Evolutionary conservation across 2,797 vertebrate genomes (phyloP).

Genomic region (Rhincodon typus): DNA sequence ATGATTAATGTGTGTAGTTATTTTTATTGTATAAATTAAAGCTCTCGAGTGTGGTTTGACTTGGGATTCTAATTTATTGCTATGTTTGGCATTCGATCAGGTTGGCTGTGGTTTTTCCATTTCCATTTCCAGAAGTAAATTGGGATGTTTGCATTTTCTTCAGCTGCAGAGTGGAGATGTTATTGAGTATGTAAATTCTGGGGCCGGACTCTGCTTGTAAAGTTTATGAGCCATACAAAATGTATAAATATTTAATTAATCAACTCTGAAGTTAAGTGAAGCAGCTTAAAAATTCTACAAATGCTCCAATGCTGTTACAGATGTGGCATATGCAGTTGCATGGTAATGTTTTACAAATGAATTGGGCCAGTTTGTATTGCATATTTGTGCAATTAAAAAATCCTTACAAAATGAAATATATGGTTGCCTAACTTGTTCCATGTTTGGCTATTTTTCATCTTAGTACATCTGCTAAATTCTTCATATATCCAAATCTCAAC

Average conservation of each 20-base stretch:
- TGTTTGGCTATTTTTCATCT: background rate
- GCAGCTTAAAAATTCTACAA: background rate
- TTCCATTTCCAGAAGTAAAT: constrained; percentile 42
- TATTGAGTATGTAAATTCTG: constrained; percentile 39
- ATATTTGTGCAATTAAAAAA: background rate
- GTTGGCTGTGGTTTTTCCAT: constrained; percentile 48
- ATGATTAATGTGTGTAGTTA: constrained; percentile 38
- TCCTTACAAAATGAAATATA: background rate
- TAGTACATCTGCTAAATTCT: background rate
- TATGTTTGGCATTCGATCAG: constrained; percentile 45
- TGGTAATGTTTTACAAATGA: background rate
- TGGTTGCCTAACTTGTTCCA: background rate
- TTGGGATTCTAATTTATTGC: constrained; percentile 46
- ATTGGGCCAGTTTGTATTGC: background rate
- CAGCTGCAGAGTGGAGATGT: constrained; percentile 39
- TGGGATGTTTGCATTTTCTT: constrained; percentile 46
- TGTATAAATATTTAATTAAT: background rate
- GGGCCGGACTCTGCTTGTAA: constrained; percentile 37
- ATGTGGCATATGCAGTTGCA: background rate
- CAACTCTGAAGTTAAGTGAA: constrained; percentile 30
- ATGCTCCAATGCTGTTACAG: constrained; percentile 13
- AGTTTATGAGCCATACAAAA: background rate
- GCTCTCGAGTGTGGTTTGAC: constrained; percentile 44
- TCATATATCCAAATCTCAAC: background rate
- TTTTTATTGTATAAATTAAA: constrained; percentile 49